Evolutionary conservation across 2,888 invertebrate species (phyloP), one percentile per base, ranked within the genome.

Genomic region (Microchrysa polita): DNA sequence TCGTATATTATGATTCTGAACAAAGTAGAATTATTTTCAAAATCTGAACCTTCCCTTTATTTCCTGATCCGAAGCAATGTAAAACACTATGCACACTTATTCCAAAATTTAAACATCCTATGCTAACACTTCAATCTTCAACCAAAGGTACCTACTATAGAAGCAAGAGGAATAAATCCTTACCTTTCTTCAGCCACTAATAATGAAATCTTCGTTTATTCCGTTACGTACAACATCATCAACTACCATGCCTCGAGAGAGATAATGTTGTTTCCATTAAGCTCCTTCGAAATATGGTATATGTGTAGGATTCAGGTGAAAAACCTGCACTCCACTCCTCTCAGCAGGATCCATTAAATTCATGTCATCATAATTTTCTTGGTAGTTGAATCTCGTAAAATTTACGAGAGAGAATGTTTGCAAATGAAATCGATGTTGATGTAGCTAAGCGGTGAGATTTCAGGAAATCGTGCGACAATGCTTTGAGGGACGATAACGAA

Each of bases 311-410:
- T 14, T 61, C 61, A 61, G 61, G 61, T 61, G 61, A 61, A 61
- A 61, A 59, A 59, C 23, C 23, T 23, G 27, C n/a, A n/a, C n/a
- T n/a, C n/a, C n/a, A n/a, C 59, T 34, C 61, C 27, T 34, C 61
- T 61, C n/a, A n/a, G 18, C 34, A 34, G n/a, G 61, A 27, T 16
- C 61, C 61, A 61, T 61, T 61, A 61, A 61, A 61, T 61, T 61
- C 40, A 40, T 40, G 61, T 61, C 27, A 61, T 40, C 61, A 61
- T 61, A 61, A 61, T 40, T 61, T 27, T 27, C 23, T 40, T 40
- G 34, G 48, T 34, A n/a, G 14, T 48, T n/a, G 12, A 48, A 12
- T 20, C 10, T 55, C 10, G 18, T 55, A 55, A 16, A 55, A 55
- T 2, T 2, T 55, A n/a, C 10, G 20, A 16, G 22, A 16, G 18